A percentile compares a stretch with the other conserved stretches of the same genome.
Conservation (phyloP, 2,113 vertebrate genomes). For the Mystacornis crossleyi region DNA sequence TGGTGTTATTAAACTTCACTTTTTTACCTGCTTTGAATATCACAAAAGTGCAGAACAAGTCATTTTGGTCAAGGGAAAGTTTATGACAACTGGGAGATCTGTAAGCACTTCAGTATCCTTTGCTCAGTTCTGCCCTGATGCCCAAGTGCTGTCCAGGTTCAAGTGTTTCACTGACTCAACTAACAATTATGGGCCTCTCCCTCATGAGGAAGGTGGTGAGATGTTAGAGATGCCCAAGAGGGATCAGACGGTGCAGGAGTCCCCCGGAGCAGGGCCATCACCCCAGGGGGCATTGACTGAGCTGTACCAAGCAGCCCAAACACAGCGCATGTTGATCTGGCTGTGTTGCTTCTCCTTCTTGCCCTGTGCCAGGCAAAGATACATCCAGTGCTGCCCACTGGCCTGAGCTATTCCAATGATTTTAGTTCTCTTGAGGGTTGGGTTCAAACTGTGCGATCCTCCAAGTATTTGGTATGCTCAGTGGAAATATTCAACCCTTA, state of each 20-base stretch:
- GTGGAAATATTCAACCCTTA: background rate
- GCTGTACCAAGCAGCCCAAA: background rate
- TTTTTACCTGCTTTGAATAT: constrained; percentile 31
- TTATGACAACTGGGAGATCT: background rate
- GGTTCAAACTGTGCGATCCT: background rate
- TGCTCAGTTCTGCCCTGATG: background rate
- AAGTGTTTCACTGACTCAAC: background rate
- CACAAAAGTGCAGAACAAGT: background rate
- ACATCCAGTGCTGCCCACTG: background rate
- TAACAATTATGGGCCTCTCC: background rate
- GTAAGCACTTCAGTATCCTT: background rate
- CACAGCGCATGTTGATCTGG: accelerated
- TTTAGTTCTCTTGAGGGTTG: background rate
- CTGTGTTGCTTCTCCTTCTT: background rate
- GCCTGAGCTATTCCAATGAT: background rate
- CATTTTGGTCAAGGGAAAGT: background rate
- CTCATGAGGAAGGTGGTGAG: background rate
- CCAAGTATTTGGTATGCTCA: background rate
- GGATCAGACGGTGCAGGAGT: background rate
- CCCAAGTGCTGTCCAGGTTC: background rate
- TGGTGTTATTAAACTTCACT: background rate
- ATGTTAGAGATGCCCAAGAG: background rate
- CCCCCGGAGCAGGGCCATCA: background rate
- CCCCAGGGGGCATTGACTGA: accelerated
- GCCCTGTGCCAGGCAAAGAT: background rate